Percentiles rank a stretch among this genome's conserved stretches.
Evolutionary conservation across 35 echinoderm and acorn worm genomes (phyloP).

Genomic region (Stichopus chloronotus): DNA sequence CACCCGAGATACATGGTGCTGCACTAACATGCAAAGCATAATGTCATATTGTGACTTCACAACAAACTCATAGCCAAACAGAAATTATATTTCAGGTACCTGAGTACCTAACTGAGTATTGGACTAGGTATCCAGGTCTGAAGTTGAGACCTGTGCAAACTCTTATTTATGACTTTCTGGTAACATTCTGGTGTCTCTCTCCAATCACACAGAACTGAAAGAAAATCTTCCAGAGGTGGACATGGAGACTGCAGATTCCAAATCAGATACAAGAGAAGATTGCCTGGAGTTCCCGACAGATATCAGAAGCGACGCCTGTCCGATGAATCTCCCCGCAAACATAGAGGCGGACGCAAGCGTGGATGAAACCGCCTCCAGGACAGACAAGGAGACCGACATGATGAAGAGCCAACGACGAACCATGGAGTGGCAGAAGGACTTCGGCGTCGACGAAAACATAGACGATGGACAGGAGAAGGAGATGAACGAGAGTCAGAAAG

Average conservation of each 20-base stretch:
- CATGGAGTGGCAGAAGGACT: not conserved
- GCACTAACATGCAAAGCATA: too few relatives aligned
- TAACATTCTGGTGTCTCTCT: too few relatives aligned
- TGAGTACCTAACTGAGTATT: too few relatives aligned
- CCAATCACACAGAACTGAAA: not conserved
- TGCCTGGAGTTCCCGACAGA: not conserved
- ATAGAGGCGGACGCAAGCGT: not conserved
- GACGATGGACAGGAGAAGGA: not conserved
- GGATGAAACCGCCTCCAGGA: not conserved
- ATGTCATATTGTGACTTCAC: too few relatives aligned
- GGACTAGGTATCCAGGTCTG: too few relatives aligned
- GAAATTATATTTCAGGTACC: too few relatives aligned
- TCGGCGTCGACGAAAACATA: not conserved
- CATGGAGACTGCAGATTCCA: not conserved
- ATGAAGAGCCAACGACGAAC: not conserved
- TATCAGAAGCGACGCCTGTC: not conserved
- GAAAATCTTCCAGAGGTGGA: not conserved
- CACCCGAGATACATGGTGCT: too few relatives aligned
- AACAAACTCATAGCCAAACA: too few relatives aligned
- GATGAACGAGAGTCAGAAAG: not conserved
- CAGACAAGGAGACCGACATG: not conserved
- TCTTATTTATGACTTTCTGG: too few relatives aligned
- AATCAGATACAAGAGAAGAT: not conserved
- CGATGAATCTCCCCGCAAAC: not conserved
- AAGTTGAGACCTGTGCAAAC: too few relatives aligned